A percentile compares a stretch with the other conserved stretches of the same genome.
phyloP scores from a whole-genome alignment of 2,888 invertebrate genomes.

The Polietes domitor region DNA sequence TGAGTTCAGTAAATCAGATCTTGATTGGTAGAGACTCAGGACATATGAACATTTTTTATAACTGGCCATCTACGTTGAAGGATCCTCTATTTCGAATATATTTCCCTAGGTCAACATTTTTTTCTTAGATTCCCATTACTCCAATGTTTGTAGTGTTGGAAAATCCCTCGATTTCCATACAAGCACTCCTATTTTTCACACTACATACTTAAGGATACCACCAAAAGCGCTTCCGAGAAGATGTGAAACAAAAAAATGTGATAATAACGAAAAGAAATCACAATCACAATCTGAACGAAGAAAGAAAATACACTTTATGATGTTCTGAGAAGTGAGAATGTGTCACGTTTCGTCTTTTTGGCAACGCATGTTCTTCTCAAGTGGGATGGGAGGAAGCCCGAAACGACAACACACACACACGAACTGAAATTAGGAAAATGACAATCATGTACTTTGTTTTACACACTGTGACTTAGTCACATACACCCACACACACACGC shows the following conservation, averaged over 20 bases:
- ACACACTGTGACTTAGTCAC: constrained; percentile 42
- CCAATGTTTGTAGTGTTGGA: neutral
- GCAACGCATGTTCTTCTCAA: neutral
- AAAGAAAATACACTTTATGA: neutral
- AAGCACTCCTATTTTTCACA: neutral
- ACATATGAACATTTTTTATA: too few species aligned
- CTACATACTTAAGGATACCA: neutral
- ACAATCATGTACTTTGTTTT: constrained; percentile 38
- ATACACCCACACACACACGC: neutral
- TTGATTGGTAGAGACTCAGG: too few species aligned
- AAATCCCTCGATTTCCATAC: neutral
- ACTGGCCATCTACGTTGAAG: too few species aligned
- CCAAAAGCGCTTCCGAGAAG: neutral
- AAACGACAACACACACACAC: too few species aligned
- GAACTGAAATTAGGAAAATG: constrained; percentile 9
- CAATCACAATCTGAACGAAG: neutral
- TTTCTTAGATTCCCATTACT: too few species aligned
- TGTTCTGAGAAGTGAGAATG: constrained; percentile 33
- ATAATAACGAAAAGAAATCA: constrained; percentile 5
- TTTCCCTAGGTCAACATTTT: too few species aligned
- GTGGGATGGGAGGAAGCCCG: neutral
- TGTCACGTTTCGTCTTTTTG: constrained; percentile 51
- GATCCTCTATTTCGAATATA: too few species aligned
- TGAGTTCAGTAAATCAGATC: too few species aligned
- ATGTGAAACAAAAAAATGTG: neutral